Evolutionary conservation across 2,888 invertebrate genomes (phyloP).

Genomic region (Villa cingulata): DNA sequence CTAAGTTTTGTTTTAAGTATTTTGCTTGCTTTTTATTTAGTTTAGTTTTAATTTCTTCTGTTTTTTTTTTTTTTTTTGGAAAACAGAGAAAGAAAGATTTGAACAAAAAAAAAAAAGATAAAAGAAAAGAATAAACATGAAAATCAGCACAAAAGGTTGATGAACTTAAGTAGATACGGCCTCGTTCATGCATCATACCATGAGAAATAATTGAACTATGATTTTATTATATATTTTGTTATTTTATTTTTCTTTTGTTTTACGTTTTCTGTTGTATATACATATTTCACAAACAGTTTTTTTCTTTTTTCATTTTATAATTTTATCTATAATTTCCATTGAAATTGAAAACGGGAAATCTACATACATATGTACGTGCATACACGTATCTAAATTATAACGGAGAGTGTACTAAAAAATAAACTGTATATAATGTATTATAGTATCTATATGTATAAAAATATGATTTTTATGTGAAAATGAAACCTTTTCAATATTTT

Average conservation of each 20-base stretch:
- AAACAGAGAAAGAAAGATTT: background rate
- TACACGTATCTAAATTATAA: no score
- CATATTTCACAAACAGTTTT: no score
- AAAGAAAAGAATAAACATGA: background rate
- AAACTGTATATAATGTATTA: no score
- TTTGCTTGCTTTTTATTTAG: no score
- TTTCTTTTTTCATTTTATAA: no score
- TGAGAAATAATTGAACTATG: background rate
- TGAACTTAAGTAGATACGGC: conserved; percentile 4
- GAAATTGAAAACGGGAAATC: background rate
- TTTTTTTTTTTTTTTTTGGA: no score
- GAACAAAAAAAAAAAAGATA: no score
- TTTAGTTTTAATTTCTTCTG: no score
- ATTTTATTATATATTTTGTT: background rate
- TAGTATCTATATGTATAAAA: no score
- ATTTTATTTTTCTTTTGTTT: background rate
- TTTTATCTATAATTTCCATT: no score
- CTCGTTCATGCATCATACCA: conserved; percentile 3
- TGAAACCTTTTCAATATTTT: background rate
- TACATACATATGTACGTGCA: background rate
- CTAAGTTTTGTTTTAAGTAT: no score
- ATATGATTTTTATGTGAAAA: background rate
- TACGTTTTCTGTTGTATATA: background rate
- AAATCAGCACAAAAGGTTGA: conserved; percentile 5
- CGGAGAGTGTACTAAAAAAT: no score